These are phyloP conservation scores for Rhagophthalmus giganteus DNA, from an alignment of 2,888 invertebrate genomes.

Conservation along the genomic window DNA sequence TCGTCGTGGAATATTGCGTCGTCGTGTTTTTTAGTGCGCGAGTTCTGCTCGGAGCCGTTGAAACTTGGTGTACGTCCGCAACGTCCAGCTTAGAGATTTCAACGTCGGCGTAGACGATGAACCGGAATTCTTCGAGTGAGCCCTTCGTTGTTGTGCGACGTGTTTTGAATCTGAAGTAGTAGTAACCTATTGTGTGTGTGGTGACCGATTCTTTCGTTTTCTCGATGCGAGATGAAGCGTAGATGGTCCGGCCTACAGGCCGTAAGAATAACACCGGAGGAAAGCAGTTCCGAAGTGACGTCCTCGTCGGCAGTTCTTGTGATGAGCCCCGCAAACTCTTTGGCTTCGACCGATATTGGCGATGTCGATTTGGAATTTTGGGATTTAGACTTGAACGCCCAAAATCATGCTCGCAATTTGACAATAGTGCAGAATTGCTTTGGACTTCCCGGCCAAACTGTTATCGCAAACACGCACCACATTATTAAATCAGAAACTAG, in stretches of 20 bases:
- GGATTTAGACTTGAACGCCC: conserved; percentile 68
- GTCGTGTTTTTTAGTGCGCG: no score
- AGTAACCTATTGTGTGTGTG: conserved; percentile 7
- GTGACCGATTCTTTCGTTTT: conserved; percentile 9
- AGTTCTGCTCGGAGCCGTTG: no score
- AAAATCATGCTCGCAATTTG: conserved; percentile 44
- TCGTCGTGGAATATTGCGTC: no score
- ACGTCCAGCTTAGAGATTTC: no score
- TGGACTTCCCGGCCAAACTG: conserved; percentile 49
- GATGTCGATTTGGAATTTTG: conserved; percentile 80
- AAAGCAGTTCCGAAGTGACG: conserved; percentile 76
- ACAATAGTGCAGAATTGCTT: conserved; percentile 51
- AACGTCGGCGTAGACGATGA: conserved; percentile 13
- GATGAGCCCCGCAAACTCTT: conserved; percentile 72
- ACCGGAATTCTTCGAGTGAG: conserved; percentile 21
- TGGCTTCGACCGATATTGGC: conserved; percentile 75
- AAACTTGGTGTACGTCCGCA: no score
- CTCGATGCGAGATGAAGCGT: conserved; percentile 66
- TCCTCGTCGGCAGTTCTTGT: conserved; percentile 76
- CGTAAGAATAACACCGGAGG: conserved; percentile 70
- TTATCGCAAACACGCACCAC: conserved; percentile 46
- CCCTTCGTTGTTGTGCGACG: conserved; percentile 9
- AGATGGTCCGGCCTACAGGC: conserved; percentile 71
- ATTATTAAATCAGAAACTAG: conserved; percentile 45
- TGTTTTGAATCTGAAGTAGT: conserved; percentile 10